phyloP scores from a whole-genome alignment of 2,797 vertebrate species.

The Zalophus californianus region DNA sequence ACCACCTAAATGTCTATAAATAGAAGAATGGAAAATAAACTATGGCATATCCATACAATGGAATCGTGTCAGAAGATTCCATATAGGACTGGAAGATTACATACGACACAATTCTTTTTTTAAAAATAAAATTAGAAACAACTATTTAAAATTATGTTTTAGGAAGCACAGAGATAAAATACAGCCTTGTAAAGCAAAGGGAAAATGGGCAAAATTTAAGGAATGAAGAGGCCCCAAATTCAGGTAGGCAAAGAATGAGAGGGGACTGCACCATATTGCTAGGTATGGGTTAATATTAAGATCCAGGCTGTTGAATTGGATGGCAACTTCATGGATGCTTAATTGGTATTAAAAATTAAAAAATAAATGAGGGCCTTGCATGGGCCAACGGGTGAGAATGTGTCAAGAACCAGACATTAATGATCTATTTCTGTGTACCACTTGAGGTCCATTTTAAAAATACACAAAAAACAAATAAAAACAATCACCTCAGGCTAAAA shows the following conservation, averaged over 20 bases:
- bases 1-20: neutral
- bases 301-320: neutral
- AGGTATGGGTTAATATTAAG: neutral
- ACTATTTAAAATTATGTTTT: neutral
- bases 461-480: neutral
- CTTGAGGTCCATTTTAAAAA: constrained; percentile 4
- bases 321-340: neutral
- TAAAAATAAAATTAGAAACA: neutral
- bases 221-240: neutral
- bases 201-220: neutral
- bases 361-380: neutral
- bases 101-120: neutral
- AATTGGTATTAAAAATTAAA: neutral
- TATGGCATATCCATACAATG: neutral
- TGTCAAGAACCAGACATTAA: neutral
- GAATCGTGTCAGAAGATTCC: neutral
- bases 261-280: neutral
- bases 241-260: neutral
- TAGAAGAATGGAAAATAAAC: neutral
- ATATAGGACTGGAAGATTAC: neutral
- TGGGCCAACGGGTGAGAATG: neutral
- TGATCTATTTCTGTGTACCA: neutral
- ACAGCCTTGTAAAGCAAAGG: neutral
- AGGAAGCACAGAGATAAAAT: neutral
- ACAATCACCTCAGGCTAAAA: neutral